Evolutionary conservation across 2,797 vertebrate species (phyloP), one percentile per base, ranked within the genome.

Genomic region (Holocentrus rufus): DNA sequence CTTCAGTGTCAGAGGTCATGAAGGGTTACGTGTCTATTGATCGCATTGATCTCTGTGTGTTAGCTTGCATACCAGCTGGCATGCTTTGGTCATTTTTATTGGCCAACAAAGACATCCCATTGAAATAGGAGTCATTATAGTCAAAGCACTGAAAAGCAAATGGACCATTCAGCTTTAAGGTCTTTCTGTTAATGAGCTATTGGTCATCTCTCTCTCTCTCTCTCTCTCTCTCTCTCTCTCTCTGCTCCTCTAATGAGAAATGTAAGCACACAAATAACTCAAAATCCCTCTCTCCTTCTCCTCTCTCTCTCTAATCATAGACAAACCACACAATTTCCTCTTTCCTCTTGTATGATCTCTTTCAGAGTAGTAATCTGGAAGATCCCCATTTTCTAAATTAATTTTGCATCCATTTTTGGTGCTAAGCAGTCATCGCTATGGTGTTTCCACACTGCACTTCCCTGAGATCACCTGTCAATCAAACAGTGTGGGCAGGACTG

Each of bases 1-100:
- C 23, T 57, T 14, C 18, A 4, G 15, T 57, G 76, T 70, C 61
- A 73, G 65, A 89, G 76, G 72, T 84, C 64, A 47, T 31, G 7
- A 42, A 46, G 76, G 63, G 65, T 71, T 82, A 80, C 77, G 52
- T 80, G 79, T 74, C 25, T 61, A 81, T 82, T 65, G 65, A 72
- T 70, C 58, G 20, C 49, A 71, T 69, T 20, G 65, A 72, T 70
- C 58, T 50, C 25, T 27, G 31, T 23, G 42, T 55, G 66, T 75
- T 50, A 31, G 52, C 69, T 50, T 30, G 68, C 54, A 6, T n/a
- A 54, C 36, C 61, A 53, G n/a, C 31, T n/a, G 25, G 5, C 5
- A 10, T 13, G 18, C 46, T 68, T 52, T 18, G 42, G 50, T 79
- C 50, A 31, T 59, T 69, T 20, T 44, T 63, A 69, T 62, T 67